These are phyloP conservation scores for Myotis pilosus DNA, from an alignment of 2,797 vertebrate species.

Conservation along the genomic window DNA sequence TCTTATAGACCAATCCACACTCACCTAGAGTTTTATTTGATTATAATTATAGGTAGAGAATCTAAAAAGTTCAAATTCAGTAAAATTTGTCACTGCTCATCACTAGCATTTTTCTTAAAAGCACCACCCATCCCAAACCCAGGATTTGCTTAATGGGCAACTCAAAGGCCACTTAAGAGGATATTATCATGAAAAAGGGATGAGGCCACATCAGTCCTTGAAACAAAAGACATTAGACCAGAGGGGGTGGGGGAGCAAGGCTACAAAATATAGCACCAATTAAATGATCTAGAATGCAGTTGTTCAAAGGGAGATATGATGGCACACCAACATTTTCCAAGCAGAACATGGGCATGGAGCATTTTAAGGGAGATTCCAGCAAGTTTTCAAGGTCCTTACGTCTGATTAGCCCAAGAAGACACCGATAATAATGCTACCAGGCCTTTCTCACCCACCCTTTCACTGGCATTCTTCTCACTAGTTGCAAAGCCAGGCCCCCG, in stretches of 20 bases:
- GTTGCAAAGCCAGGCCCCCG: neutral
- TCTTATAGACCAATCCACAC: neutral
- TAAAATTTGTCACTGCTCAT: neutral
- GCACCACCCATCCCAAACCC: neutral
- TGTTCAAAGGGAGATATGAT: neutral
- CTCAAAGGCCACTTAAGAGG: neutral
- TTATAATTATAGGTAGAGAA: neutral
- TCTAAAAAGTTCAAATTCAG: conserved; percentile 2
- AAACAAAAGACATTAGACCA: conserved; percentile 5
- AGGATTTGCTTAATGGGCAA: neutral
- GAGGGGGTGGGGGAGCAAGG: neutral
- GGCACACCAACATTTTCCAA: neutral
- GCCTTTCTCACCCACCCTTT: neutral
- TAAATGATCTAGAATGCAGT: too few relatives aligned
- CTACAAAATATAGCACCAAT: neutral
- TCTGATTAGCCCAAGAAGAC: neutral
- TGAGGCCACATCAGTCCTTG: neutral
- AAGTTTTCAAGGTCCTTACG: neutral
- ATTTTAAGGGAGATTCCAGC: neutral
- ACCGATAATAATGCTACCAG: too few relatives aligned
- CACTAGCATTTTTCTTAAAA: conserved; percentile 25
- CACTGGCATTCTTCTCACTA: neutral
- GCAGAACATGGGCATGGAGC: neutral
- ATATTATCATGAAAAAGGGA: conserved; percentile 23
- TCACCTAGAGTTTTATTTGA: neutral